Base-by-base conservation (phyloP, 1,140 invertebrate genomes). In the Zaprionus kolodkinae region DNA sequence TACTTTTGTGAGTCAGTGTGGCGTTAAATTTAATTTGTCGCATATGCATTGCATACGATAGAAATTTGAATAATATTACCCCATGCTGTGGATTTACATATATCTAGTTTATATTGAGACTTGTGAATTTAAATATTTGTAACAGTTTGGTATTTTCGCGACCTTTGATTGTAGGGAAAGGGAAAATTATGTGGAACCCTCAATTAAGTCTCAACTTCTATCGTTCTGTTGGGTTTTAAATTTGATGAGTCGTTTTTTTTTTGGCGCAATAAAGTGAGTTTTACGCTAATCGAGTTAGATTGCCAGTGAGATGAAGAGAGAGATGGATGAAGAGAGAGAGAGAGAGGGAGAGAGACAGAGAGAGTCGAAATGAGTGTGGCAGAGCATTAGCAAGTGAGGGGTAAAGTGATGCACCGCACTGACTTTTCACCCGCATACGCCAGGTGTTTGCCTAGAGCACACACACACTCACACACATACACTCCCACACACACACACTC, bases 11-110 rank as follows among this genome's bases (percentile, higher is more conserved):
- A 45, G 35, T 56, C 75, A 79, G 17, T 78, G 75, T 67, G 17
- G 48, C 52, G 52, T 70, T 40, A 67, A 78, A 78, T 78, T 79
- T 74, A 66, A 65, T 77, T 78, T 74, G 50, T 57, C 27, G 25
- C 50, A 3, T 30, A 30, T 25, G 59, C 38, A 38, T 7, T 25
- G 54, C 38, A 48, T 33, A 15, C 30, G 3, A 45, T 17, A 15
- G 17, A 59, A 59, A 50, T 63, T 52, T 48, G 56, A 38, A 62
- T 13, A 40, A 62, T 13, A 40, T 61, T 61, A 10, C 3, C 21
- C 35, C 0, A 15, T 30, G 3, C 27, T 30, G 27, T 30, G 3
- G 27, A 21, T n/a, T 43, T 48, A 45, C 30, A 5, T 33, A 43
- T 66, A 45, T 9, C 40, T 15, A n/a, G 7, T 7, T 3, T 7